Conservation (phyloP, 2,797 vertebrate genomes). For the Malacoraja senta region DNA sequence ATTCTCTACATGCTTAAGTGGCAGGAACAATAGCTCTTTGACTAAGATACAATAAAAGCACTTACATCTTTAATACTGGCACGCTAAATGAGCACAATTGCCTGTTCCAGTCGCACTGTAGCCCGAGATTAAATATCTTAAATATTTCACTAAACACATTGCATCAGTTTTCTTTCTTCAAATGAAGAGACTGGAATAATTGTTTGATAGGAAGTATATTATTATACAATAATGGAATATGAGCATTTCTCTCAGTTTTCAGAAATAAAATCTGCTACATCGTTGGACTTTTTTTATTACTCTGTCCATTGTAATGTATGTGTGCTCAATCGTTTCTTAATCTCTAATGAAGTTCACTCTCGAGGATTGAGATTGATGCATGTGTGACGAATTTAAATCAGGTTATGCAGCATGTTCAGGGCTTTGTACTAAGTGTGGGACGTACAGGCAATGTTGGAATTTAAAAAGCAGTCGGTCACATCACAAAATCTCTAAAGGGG, state of each 20-base stretch:
- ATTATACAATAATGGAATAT: background rate
- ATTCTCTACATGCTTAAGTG: background rate
- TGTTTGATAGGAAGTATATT: background rate
- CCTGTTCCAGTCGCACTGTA: background rate
- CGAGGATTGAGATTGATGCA: no score
- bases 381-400: no score
- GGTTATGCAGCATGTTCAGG: no score
- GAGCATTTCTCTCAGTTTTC: background rate
- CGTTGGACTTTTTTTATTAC: no score
- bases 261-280: background rate
- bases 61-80: background rate
- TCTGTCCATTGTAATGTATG: no score
- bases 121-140: background rate
- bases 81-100: background rate
- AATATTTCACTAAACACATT: background rate
- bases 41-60: background rate
- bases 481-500: no score
- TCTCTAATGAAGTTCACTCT: no score
- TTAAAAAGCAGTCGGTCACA: no score
- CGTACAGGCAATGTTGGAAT: no score
- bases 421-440: no score
- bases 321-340: no score
- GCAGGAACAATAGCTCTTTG: background rate
- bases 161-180: background rate
- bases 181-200: background rate